Evolutionary conservation across 2,888 invertebrate genomes (phyloP), one percentile per base, ranked within the genome.

Genomic region (Caenorhabditis sp.): DNA sequence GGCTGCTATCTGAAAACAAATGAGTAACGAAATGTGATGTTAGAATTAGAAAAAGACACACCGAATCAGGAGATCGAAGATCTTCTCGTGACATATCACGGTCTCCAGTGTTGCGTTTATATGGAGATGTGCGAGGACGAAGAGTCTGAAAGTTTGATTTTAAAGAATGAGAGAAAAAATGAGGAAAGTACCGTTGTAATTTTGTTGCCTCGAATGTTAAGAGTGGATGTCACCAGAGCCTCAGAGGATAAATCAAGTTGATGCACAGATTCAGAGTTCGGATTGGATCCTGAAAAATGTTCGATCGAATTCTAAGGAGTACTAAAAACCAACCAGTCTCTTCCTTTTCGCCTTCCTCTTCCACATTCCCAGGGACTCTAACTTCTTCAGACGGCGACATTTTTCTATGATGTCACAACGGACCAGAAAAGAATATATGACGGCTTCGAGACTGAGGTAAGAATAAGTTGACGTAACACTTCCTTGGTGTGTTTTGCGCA

Each of bases 121-220:
- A 74, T 6, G 82, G 82, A 4, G 82, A 79, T 24, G 82, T 82
- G n/a, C 74, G 63, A 1, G 81, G 81, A 19, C 81, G 81, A 24
- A 81, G 54, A 44, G 59, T 56, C 73, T 80, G 80, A 51, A 70
- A 38, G 16, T 12, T 0, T 47, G 41, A 28, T 35, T 8, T 59
- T 54, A 8, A 10, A 12, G 16, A 41, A 38, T 14, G 22, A 26
- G 3, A 31, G n/a, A 0, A 56, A 35, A 44, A 8, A 3, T 26
- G 54, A 5, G n/a, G 5, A 28, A 16, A 41, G 5, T 16, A 66
- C 74, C n/a, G 69, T 69, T 7, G 31, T 70, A 2, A 81, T 75
- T 64, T 81, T 74, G 14, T 82, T 82, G 19, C 81, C 81, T 16
- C 76, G 35, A 54, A 82, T 63, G 56, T 76, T 82, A 56, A 82